Evolutionary conservation across 2,113 vertebrate species (phyloP), one percentile per base, ranked within the genome.

Genomic region (Erinaceus europaeus): DNA sequence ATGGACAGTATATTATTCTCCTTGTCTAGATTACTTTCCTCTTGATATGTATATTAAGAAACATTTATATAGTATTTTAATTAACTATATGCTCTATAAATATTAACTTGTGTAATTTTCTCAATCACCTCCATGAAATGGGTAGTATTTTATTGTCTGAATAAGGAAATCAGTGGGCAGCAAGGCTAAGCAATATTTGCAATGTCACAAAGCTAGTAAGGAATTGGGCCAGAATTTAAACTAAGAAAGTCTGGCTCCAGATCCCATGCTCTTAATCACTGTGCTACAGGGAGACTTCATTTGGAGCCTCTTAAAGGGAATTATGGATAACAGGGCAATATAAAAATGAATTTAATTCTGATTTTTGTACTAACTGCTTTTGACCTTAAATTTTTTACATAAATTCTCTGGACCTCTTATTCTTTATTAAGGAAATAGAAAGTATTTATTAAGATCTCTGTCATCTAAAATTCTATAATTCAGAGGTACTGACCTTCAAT

Each of bases 361-460:
- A 72, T 69, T 89, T 77, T 89, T 21, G 78, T 69, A 90, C 57
- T 44, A 74, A 79, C 46, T 67, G 34, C 11, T 65, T 71, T 3
- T 71, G 50, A 81, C 21, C 36, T 55, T 61, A 87, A 13, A 25
- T 38, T 84, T 76, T 48, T 88, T 86, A 76, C 46, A 62, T 76
- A 71, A 67, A 64, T 74, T 59, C 42, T 48, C 44, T 73, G 36
- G 38, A 53, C 36, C 42, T 88, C 57, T 86, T 44, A 84, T 46
- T 65, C 9, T 53, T 88, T 46, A 80, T 83, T 74, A 88, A 68
- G 42, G 81, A 90, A 81, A 71, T 38, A 9, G 6, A 80, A 86
- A 20, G 2, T 67, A 15, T 88, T 77, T 38, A 71, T 25, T 69
- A 78, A 84, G 52, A 81, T 61, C 61, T 61, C 18, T 59, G 59